These are phyloP conservation scores for Coenonympha glycerion DNA, from an alignment of 2,888 invertebrate species.

Conservation along the genomic window DNA sequence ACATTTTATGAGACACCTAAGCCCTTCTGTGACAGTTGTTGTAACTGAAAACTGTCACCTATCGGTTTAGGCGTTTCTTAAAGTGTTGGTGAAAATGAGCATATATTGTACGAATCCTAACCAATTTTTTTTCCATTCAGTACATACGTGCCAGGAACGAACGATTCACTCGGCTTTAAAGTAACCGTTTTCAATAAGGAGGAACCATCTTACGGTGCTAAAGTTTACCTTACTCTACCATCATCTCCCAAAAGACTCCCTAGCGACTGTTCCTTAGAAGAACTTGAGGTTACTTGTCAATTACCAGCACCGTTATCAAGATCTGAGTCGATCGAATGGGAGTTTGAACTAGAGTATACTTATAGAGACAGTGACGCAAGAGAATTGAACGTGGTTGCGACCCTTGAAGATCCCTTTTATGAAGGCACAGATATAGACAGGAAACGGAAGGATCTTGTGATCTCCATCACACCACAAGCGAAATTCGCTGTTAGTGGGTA, in stretches of 20 bases:
- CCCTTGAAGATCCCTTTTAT: slow-evolving; percentile 46
- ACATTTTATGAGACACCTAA: too few species aligned
- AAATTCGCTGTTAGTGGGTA: slow-evolving; percentile 52
- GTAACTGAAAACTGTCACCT: too few species aligned
- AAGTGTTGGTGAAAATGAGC: too few species aligned
- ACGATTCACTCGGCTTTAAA: slow-evolving; percentile 47
- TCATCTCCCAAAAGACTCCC: slow-evolving; percentile 52
- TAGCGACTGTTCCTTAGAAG: slow-evolving; percentile 47
- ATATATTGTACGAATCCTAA: too few species aligned
- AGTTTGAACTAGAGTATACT: slow-evolving; percentile 57
- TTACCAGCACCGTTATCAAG: slow-evolving; percentile 53
- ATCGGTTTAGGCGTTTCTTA: too few species aligned
- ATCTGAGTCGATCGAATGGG: slow-evolving; percentile 43
- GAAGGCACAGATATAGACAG: slow-evolving; percentile 43
- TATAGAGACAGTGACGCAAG: slow-evolving; percentile 36
- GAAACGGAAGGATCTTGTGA: slow-evolving; percentile 33
- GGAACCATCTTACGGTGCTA: slow-evolving; percentile 63
- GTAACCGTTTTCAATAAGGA: slow-evolving; percentile 50
- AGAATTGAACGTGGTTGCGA: slow-evolving; percentile 39
- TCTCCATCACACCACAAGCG: slow-evolving; percentile 44
- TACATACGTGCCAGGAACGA: slow-evolving; percentile 52
- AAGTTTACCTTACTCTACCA: slow-evolving; percentile 48
- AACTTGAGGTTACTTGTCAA: slow-evolving; percentile 46
- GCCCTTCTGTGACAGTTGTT: too few species aligned
- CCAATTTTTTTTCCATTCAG: slow-evolving; percentile 37